phyloP scores from a whole-genome alignment of 2,113 vertebrate genomes.

The Phodopus roborovskii region DNA sequence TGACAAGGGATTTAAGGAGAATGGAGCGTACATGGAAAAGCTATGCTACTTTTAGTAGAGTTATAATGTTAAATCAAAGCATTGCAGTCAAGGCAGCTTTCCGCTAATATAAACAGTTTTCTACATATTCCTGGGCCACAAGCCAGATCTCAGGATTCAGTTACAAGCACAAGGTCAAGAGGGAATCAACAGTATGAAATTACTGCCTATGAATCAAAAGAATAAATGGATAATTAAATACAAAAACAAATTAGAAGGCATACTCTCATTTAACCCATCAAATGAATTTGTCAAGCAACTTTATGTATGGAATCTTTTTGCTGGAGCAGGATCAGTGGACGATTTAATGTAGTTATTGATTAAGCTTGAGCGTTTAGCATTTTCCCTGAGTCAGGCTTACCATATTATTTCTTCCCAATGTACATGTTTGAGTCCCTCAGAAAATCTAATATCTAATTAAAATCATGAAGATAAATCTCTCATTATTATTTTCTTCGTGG shows the following conservation, averaged over 20 bases:
- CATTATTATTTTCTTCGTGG: slow-evolving; percentile 75
- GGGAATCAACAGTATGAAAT: slow-evolving; percentile 92
- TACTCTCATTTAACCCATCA: slow-evolving; percentile 88
- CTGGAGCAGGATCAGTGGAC: slow-evolving; percentile 71
- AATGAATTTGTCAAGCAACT: slow-evolving; percentile 87
- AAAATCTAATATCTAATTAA: slow-evolving; percentile 81
- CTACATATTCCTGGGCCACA: slow-evolving; percentile 91
- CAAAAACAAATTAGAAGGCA: slow-evolving; percentile 88
- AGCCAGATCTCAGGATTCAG: slow-evolving; percentile 90
- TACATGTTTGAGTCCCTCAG: slow-evolving; percentile 73
- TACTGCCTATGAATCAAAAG: slow-evolving; percentile 91
- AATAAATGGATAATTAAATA: slow-evolving; percentile 92
- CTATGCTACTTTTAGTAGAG: slow-evolving; percentile 91
- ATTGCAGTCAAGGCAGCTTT: slow-evolving; percentile 90
- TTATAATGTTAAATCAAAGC: slow-evolving; percentile 94
- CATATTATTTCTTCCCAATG: slow-evolving; percentile 69
- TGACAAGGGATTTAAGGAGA: slow-evolving; percentile 95
- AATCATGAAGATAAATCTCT: slow-evolving; percentile 82
- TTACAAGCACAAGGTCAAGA: slow-evolving; percentile 93
- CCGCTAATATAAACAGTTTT: slow-evolving; percentile 96
- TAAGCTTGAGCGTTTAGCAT: slow-evolving; percentile 78
- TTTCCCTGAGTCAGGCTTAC: slow-evolving; percentile 75
- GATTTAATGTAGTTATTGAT: slow-evolving; percentile 84
- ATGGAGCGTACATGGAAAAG: slow-evolving; percentile 94
- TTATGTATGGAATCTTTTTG: slow-evolving; percentile 78